A percentile compares a stretch with the other conserved stretches of the same genome.
These are phyloP conservation scores for Phaedon cochleariae DNA, from an alignment of 2,888 invertebrate species.

Conservation along the genomic window DNA sequence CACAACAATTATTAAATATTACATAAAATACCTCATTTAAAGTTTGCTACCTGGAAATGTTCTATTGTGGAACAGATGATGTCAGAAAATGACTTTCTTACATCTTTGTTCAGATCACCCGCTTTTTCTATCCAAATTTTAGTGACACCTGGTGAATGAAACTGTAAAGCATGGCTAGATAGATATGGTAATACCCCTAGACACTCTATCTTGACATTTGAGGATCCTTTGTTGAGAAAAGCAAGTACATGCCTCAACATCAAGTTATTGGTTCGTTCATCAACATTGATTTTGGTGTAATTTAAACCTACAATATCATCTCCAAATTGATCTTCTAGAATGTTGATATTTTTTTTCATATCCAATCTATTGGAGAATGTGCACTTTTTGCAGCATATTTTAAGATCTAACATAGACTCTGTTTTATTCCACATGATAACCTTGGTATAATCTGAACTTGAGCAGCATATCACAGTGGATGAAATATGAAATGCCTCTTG, in stretches of 20 bases:
- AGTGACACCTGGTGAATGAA: slow-evolving; percentile 56
- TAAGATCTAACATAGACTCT: slow-evolving; percentile 25
- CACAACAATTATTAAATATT: slow-evolving; percentile 5
- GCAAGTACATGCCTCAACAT: slow-evolving; percentile 50
- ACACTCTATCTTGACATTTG: slow-evolving; percentile 53
- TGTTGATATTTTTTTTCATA: slow-evolving; percentile 4
- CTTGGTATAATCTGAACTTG: slow-evolving; percentile 47
- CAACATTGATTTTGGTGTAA: slow-evolving; percentile 43
- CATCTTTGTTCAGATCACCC: slow-evolving; percentile 53
- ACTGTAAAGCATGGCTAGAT: slow-evolving; percentile 60
- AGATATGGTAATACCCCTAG: slow-evolving; percentile 59
- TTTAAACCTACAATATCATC: slow-evolving; percentile 26
- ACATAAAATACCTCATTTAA: slow-evolving; percentile 8
- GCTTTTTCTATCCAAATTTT: slow-evolving; percentile 60
- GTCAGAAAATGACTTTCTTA: slow-evolving; percentile 56
- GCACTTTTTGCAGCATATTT: slow-evolving; percentile 49
- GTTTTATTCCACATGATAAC: slow-evolving; percentile 33
- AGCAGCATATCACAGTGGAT: slow-evolving; percentile 48
- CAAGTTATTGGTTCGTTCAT: slow-evolving; percentile 46
- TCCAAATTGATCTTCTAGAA: slow-evolving; percentile 22
- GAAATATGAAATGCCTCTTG: slow-evolving; percentile 40
- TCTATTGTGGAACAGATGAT: slow-evolving; percentile 54
- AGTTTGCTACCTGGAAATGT: slow-evolving; percentile 49
- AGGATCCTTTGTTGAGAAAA: slow-evolving; percentile 40
- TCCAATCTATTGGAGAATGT: slow-evolving; percentile 40